These are phyloP conservation scores for Sceloporus undulatus DNA, from an alignment of 2,113 vertebrate species.

Conservation along the genomic window DNA sequence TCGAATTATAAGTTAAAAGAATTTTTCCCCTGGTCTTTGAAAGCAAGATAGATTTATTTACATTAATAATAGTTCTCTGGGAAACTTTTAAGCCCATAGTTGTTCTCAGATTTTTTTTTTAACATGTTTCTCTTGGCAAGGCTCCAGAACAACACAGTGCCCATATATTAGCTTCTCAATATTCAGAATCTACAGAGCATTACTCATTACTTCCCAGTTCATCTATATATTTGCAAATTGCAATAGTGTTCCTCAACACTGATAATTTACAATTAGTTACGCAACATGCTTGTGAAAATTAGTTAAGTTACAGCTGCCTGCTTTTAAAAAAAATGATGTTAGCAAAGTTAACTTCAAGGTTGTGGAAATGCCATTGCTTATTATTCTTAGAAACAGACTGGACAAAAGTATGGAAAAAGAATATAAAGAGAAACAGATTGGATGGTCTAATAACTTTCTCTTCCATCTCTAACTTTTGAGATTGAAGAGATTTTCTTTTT, in stretches of 20 bases:
- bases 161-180: slow-evolving; percentile 28
- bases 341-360: not conserved
- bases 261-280: not conserved
- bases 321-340: slow-evolving; percentile 32
- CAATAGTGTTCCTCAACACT: slow-evolving; percentile 20
- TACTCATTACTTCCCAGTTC: slow-evolving; percentile 34
- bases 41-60: slow-evolving; percentile 35
- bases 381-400: slow-evolving; percentile 36
- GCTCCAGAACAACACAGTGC: slow-evolving; percentile 24
- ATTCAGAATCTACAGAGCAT: slow-evolving; percentile 18
- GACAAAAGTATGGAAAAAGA: slow-evolving; percentile 14
- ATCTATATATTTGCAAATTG: not conserved
- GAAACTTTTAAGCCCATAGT: slow-evolving; percentile 8
- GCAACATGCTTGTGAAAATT: slow-evolving; percentile 10
- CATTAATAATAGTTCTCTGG: slow-evolving; percentile 18
- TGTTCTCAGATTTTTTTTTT: slow-evolving; percentile 29
- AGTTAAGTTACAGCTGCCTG: slow-evolving; percentile 26
- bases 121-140: slow-evolving; percentile 26
- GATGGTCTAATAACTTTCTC: slow-evolving; percentile 9
- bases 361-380: slow-evolving; percentile 17
- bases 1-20: not conserved
- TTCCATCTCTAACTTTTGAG: not conserved
- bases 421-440: slow-evolving; percentile 17
- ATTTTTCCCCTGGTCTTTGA: slow-evolving; percentile 19
- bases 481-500: not conserved